Evolutionary conservation across 1,140 invertebrate species (phyloP).

Genomic region (Lasioglossum baleicum): DNA sequence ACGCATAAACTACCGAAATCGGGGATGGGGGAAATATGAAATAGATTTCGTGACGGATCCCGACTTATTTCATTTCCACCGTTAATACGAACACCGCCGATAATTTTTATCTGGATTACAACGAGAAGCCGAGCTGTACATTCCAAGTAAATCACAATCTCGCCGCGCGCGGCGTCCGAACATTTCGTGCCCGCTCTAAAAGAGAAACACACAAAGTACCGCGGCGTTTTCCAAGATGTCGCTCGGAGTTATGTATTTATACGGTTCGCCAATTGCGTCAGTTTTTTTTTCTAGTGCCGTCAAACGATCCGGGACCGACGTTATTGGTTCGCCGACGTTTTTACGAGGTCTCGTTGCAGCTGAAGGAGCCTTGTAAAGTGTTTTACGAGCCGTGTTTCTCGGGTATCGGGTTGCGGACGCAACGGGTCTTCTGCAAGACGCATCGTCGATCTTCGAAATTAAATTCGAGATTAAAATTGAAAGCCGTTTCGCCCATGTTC

Average conservation of each 20-base stretch:
- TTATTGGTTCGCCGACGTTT: constrained; percentile 45
- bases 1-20: too few species aligned
- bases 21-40: too few species aligned
- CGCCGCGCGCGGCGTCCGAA: too few species aligned
- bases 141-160: too few species aligned
- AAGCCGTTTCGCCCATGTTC: neutral
- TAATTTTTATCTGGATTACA: too few species aligned
- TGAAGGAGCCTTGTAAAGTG: constrained; percentile 25
- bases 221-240: neutral
- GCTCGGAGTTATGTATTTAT: constrained; percentile 24
- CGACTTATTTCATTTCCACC: too few species aligned
- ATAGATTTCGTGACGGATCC: too few species aligned
- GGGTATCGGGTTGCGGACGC: neutral
- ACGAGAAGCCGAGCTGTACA: too few species aligned
- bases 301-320: constrained; percentile 32
- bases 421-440: neutral
- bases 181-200: too few species aligned
- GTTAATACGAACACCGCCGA: too few species aligned
- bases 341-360: constrained; percentile 22
- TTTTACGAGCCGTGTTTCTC: constrained; percentile 27
- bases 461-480: constrained; percentile 12
- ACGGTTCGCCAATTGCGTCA: constrained; percentile 14
- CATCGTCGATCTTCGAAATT: constrained; percentile 3
- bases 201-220: too few species aligned
- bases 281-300: constrained; percentile 24